Evolutionary conservation across 2,113 vertebrate genomes (phyloP), one percentile per base, ranked within the genome.

Genomic region (Dolichotis patagonum): DNA sequence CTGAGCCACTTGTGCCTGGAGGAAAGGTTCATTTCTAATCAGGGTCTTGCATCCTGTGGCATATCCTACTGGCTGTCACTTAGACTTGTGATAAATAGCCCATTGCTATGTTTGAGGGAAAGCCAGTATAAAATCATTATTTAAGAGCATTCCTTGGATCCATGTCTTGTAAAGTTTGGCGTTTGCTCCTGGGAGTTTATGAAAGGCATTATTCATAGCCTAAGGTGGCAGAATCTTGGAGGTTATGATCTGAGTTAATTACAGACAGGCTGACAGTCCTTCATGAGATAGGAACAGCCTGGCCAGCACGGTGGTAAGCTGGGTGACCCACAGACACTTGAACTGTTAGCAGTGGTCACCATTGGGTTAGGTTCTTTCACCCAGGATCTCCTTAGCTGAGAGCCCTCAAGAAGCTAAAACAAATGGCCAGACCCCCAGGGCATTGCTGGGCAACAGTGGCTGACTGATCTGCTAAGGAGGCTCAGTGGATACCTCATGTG

Each of bases 71-170:
- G 13, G 71, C 12, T 22, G 6, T 85, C 80, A 69, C 80, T 77
- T 93, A 88, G 89, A 92, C 56, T 90, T 22, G 41, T 62, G 92
- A 46, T 88, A 65, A 30, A 83, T 49, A 90, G 54, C n/a, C 30
- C 11, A 19, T 84, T 6, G 69, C 35, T 65, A 0, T 11, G 65
- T 69, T 90, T 78, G 32, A 96, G 84, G 49, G 71, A 94, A 82
- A 88, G 92, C 38, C 26, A 49, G 41, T 73, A 67, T 75, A 8
- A 91, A 88, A 65, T 60, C 78, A 24, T 32, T 77, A 46, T 83
- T 94, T 94, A 67, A 11, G 95, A 96, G 91, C 43, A 58, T 19
- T 81, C 63, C 11, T 83, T 63, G 65, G 81, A 95, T 63, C n/a
- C 20, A 58, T 4, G n/a, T 49, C 62, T 71, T 81, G 26, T 77